These are phyloP conservation scores for Philotrypesis tridentata DNA, from an alignment of 1,140 invertebrate genomes.

Conservation along the genomic window DNA sequence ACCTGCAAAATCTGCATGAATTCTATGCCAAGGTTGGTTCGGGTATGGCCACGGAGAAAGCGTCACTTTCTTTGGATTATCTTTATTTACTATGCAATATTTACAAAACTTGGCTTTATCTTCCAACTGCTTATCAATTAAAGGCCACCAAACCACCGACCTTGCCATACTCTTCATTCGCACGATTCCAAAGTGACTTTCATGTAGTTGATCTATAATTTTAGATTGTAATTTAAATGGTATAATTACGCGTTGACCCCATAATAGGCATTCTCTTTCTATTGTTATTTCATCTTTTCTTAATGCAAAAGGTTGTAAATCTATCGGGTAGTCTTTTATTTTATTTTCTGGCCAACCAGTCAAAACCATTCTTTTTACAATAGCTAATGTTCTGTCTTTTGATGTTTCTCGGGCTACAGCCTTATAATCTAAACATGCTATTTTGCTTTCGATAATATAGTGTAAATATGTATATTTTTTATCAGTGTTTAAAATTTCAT, in stretches of 20 bases:
- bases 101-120: no score
- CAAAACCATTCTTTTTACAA: background rate
- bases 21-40: constrained; percentile 60
- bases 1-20: constrained; percentile 66
- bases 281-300: no score
- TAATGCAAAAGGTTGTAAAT: background rate
- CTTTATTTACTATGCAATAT: constrained; percentile 39
- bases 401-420: constrained; percentile 5
- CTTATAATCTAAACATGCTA: background rate
- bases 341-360: background rate
- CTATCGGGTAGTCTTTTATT: background rate
- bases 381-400: background rate
- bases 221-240: constrained; percentile 33
- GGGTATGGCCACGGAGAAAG: constrained; percentile 60
- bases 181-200: constrained; percentile 66
- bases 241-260: background rate
- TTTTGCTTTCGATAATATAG: background rate
- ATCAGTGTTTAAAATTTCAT: background rate
- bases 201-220: no score
- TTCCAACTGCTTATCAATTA: constrained; percentile 68
- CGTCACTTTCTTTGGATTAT: constrained; percentile 47
- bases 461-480: background rate
- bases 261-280: background rate
- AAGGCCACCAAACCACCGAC: constrained; percentile 67
- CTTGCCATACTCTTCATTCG: constrained; percentile 70